These are phyloP conservation scores for Melieria crassipennis DNA, from an alignment of 2,888 invertebrate genomes.

Conservation along the genomic window DNA sequence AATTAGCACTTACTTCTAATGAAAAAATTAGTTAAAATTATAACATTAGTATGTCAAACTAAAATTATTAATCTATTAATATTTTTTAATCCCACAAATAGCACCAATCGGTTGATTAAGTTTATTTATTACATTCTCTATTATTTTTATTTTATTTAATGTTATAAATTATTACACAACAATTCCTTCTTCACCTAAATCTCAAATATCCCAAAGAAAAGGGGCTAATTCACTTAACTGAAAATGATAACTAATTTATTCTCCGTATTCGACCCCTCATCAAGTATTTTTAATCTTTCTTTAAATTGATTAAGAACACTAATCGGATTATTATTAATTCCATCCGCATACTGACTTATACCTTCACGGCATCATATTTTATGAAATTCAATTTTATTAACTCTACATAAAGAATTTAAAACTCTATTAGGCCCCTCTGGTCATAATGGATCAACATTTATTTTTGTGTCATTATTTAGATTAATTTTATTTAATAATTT, in stretches of 20 bases:
- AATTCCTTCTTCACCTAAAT: constrained; percentile 55
- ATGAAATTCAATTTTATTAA: constrained; percentile 61
- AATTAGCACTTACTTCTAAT: constrained; percentile 73
- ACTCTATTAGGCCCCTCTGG: constrained; percentile 40
- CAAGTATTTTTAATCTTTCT: constrained; percentile 67
- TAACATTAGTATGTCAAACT: constrained; percentile 76
- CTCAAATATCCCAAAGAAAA: constrained; percentile 50
- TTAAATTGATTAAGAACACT: constrained; percentile 73
- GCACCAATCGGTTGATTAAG: constrained; percentile 70
- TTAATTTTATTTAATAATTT: constrained; percentile 74
- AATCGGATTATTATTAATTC: constrained; percentile 65
- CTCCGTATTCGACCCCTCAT: constrained; percentile 74
- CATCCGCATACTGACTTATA: constrained; percentile 69
- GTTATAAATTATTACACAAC: constrained; percentile 69
- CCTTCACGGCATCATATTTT: constrained; percentile 68
- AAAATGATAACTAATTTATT: constrained; percentile 77
- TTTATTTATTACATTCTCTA: constrained; percentile 63
- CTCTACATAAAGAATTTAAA: constrained; percentile 58
- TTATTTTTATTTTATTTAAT: constrained; percentile 68
- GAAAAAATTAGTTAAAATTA: constrained; percentile 68
- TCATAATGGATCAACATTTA: constrained; percentile 32
- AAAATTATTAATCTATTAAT: constrained; percentile 71
- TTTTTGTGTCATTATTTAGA: constrained; percentile 36
- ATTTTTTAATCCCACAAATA: constrained; percentile 78
- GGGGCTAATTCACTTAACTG: constrained; percentile 62